Conservation (phyloP, 2,797 vertebrate species). For the Eulemur coronatus region DNA sequence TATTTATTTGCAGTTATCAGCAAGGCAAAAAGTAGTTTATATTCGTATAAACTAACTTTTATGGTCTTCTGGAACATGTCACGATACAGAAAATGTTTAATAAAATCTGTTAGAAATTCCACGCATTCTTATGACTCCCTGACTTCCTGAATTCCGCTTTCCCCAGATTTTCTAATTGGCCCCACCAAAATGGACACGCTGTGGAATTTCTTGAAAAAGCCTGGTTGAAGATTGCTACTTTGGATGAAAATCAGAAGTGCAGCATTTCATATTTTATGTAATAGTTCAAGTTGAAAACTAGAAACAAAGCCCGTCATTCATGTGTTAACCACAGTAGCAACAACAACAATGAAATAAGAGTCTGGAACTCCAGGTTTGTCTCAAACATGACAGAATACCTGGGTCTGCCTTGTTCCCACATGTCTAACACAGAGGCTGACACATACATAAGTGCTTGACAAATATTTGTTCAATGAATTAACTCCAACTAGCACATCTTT, state of each 20-base stretch:
- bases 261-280: constrained; percentile 29
- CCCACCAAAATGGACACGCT: constrained; percentile 51
- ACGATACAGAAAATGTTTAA: constrained; percentile 74
- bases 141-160: constrained; percentile 74
- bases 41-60: constrained; percentile 50
- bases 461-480: background rate
- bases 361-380: background rate
- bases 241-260: background rate
- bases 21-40: constrained; percentile 38
- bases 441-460: background rate
- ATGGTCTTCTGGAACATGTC: constrained; percentile 72
- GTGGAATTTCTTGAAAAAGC: background rate
- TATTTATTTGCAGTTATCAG: constrained; percentile 63
- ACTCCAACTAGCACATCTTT: background rate
- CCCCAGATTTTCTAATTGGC: constrained; percentile 60
- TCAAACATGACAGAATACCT: background rate
- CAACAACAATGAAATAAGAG: background rate
- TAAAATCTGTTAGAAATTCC: constrained; percentile 84
- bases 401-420: background rate
- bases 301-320: background rate
- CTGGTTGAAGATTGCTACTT: background rate
- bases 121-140: constrained; percentile 80
- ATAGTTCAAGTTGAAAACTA: constrained; percentile 26
- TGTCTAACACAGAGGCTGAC: background rate
- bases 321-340: background rate